These are phyloP conservation scores for Euwallacea similis DNA, from an alignment of 1,140 invertebrate species.

Conservation along the genomic window DNA sequence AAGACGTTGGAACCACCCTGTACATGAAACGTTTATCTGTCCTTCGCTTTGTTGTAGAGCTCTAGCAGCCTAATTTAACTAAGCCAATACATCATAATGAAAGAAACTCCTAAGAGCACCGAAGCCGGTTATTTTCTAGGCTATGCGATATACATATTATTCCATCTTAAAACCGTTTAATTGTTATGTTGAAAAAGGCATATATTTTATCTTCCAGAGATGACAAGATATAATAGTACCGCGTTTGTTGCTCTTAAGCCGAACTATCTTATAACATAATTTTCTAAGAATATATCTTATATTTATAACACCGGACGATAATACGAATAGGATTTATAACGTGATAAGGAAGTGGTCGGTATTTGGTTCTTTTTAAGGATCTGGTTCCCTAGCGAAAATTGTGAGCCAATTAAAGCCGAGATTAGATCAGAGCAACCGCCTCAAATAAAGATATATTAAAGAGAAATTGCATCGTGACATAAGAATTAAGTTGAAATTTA, in stretches of 20 bases:
- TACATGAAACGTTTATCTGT: no score
- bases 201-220: constrained; percentile 30
- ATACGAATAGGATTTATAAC: constrained; percentile 1
- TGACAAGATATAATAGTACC: constrained; percentile 31
- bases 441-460: constrained; percentile 12
- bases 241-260: constrained; percentile 27
- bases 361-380: neutral
- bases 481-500: constrained; percentile 4
- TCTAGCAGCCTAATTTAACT: neutral
- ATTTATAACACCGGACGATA: constrained; percentile 14
- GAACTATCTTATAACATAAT: constrained; percentile 27
- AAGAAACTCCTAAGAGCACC: neutral
- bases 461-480: constrained; percentile 16
- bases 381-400: neutral
- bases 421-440: constrained; percentile 12
- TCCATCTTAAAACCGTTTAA: constrained; percentile 18
- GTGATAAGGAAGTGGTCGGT: neutral
- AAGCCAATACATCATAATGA: neutral
- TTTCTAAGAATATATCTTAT: constrained; percentile 21
- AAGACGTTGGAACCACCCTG: no score
- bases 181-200: constrained; percentile 29
- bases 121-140: neutral
- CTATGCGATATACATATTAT: constrained; percentile 16
- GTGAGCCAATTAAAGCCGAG: neutral
- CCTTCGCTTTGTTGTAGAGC: no score